phyloP scores from a whole-genome alignment of 1,140 invertebrate genomes.

The Anoplolepis gracilipes region DNA sequence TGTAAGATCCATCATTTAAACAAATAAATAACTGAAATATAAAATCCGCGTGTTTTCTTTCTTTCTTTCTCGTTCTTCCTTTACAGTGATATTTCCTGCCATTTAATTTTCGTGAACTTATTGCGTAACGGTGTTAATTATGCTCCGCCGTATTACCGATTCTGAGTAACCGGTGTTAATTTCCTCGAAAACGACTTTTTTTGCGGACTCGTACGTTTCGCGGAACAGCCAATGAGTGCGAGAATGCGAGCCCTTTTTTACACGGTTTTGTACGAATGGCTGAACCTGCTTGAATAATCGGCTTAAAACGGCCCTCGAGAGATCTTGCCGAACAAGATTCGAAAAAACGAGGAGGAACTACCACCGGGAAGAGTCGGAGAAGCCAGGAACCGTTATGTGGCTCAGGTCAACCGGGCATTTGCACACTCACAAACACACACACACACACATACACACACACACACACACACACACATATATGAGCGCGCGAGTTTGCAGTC shows the following conservation, averaged over 20 bases:
- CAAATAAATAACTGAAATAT: neutral
- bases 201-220: neutral
- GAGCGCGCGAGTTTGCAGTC: conserved; percentile 47
- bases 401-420: conserved; percentile 66
- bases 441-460: neutral
- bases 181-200: conserved; percentile 22
- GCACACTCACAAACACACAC: too few species aligned
- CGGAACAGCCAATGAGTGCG: neutral
- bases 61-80: too few species aligned
- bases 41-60: neutral
- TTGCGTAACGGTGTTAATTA: conserved; percentile 36
- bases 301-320: conserved; percentile 62
- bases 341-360: conserved; percentile 65
- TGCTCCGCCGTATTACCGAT: neutral
- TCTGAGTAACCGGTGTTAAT: neutral
- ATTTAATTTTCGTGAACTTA: neutral
- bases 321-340: conserved; percentile 43
- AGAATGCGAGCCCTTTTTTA: conserved; percentile 12
- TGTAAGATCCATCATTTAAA: neutral
- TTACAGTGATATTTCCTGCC: too few species aligned
- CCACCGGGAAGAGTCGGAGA: conserved; percentile 55
- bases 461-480: neutral
- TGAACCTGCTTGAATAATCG: conserved; percentile 62
- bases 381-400: conserved; percentile 66
- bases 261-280: neutral